A percentile compares a stretch with the other conserved stretches of the same genome.
Conservation (phyloP, 35 echinoderm and acorn worm genomes). For the Lytechinus variegatus region DNA sequence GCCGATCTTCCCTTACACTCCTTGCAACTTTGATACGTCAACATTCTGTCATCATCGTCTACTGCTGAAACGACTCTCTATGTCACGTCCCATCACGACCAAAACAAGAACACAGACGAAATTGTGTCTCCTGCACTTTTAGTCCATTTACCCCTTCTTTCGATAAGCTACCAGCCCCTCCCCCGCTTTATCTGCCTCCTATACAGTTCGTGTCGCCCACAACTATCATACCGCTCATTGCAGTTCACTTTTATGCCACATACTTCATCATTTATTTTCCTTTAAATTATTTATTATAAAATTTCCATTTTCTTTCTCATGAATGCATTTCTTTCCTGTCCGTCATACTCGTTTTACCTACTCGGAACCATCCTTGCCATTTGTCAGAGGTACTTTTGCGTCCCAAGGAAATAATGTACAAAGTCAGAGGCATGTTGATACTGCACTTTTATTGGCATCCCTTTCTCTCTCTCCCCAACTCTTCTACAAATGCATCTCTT, state of each 20-base stretch:
- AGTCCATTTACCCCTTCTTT: neutral
- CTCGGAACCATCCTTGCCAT: neutral
- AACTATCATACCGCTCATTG: neutral
- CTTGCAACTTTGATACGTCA: neutral
- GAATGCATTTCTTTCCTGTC: neutral
- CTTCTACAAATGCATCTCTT: neutral
- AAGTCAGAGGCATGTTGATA: neutral
- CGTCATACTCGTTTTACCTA: neutral
- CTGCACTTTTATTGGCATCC: neutral
- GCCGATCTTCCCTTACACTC: neutral
- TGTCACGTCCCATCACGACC: neutral
- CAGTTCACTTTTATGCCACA: neutral
- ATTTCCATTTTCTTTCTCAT: neutral
- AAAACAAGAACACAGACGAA: neutral
- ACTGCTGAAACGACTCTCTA: neutral
- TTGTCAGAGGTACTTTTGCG: neutral
- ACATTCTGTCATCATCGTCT: neutral
- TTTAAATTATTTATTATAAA: neutral
- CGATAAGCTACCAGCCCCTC: neutral
- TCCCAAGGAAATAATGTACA: too few relatives aligned
- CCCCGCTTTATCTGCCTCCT: neutral
- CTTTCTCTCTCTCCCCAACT: neutral
- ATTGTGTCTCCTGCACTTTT: neutral
- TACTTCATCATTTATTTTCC: neutral
- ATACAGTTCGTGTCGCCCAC: neutral